Conservation (phyloP, 2,113 vertebrate species). For the Otocyon megalotis region DNA sequence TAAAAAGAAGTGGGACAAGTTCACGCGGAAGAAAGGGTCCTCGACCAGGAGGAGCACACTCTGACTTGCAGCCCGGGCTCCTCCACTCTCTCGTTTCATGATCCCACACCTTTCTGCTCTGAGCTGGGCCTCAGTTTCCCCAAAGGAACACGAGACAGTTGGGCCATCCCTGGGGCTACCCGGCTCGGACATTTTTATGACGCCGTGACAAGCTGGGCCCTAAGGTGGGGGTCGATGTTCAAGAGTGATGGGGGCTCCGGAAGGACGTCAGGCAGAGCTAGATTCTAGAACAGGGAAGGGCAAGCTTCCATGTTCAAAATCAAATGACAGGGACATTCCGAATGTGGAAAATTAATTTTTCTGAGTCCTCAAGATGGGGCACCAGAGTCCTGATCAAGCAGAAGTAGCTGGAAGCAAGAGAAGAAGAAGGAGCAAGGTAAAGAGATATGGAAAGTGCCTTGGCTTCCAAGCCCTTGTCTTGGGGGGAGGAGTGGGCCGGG, state of each 20-base stretch:
- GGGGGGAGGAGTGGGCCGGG: no score
- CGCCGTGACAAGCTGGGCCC: background rate
- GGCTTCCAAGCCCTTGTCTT: background rate
- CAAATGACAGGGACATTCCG: background rate
- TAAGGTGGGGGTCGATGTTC: background rate
- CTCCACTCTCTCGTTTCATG: accelerated
- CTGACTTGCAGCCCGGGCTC: background rate
- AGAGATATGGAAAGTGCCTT: background rate
- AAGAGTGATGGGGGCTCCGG: background rate
- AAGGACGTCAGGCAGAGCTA: background rate
- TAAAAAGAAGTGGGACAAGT: background rate
- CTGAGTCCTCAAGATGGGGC: background rate
- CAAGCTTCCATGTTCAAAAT: background rate
- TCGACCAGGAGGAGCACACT: background rate
- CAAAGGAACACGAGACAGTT: background rate
- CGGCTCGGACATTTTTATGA: background rate
- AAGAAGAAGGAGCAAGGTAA: background rate
- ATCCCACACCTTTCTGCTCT: background rate
- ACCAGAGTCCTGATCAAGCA: background rate
- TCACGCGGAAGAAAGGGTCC: background rate
- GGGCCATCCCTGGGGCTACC: background rate
- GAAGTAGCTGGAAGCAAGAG: background rate
- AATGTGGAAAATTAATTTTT: background rate
- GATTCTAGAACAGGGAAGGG: background rate
- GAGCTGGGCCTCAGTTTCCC: conserved; percentile 30